Evolutionary conservation across 2,113 vertebrate genomes (phyloP).

Genomic region (Tupaia tana): DNA sequence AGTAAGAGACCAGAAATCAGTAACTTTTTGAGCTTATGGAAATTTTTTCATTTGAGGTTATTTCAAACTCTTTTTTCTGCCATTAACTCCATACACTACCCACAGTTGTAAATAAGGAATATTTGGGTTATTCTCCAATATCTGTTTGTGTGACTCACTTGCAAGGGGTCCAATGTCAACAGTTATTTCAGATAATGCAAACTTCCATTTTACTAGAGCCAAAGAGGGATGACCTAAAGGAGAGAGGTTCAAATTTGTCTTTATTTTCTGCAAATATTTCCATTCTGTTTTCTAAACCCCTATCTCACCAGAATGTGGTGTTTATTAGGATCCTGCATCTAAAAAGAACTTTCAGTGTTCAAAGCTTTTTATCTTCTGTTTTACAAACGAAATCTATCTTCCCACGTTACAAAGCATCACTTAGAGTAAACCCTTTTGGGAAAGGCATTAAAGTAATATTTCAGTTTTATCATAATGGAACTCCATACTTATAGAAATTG

Average conservation of each 20-base stretch:
- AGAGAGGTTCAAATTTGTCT: slow-evolving; percentile 54
- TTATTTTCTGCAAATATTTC: slow-evolving; percentile 62
- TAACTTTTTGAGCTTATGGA: slow-evolving; percentile 82
- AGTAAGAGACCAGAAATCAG: slow-evolving; percentile 80
- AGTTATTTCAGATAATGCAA: slow-evolving; percentile 80
- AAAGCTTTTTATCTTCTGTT: slow-evolving; percentile 77
- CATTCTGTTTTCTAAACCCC: slow-evolving; percentile 75
- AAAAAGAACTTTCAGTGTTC: slow-evolving; percentile 70
- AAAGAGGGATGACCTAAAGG: not conserved
- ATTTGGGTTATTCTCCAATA: slow-evolving; percentile 82
- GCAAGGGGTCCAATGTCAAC: slow-evolving; percentile 54
- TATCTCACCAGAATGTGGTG: slow-evolving; percentile 63
- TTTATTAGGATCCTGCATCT: slow-evolving; percentile 74
- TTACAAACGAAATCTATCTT: slow-evolving; percentile 72
- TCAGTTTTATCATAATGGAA: slow-evolving; percentile 49
- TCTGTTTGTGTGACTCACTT: slow-evolving; percentile 61
- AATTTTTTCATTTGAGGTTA: slow-evolving; percentile 83
- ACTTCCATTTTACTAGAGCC: slow-evolving; percentile 40
- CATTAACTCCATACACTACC: slow-evolving; percentile 25
- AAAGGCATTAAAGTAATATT: slow-evolving; percentile 42
- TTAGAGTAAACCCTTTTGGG: slow-evolving; percentile 57
- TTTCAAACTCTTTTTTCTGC: slow-evolving; percentile 61
- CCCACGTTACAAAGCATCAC: slow-evolving; percentile 45
- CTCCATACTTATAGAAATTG: slow-evolving; percentile 16
- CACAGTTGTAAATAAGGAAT: slow-evolving; percentile 34